phyloP scores from a whole-genome alignment of 2,888 invertebrate genomes.

The Oxyteleia sp. region DNA sequence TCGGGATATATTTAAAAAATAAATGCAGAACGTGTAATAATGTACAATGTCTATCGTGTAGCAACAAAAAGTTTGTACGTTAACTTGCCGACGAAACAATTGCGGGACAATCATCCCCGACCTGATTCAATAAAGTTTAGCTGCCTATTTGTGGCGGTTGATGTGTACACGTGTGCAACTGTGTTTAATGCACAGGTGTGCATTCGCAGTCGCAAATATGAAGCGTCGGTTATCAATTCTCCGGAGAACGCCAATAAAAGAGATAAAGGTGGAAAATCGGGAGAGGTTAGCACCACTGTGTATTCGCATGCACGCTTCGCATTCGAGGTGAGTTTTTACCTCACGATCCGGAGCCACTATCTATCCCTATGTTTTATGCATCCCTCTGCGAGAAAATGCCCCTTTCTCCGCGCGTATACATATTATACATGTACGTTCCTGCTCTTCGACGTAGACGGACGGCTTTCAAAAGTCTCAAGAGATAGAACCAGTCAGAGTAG shows the following conservation, averaged over 20 bases:
- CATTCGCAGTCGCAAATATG: conserved; percentile 67
- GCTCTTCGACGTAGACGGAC: conserved; percentile 71
- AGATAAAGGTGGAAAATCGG: conserved; percentile 80
- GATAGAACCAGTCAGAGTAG: conserved; percentile 68
- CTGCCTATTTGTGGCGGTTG: conserved; percentile 49
- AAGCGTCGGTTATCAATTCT: conserved; percentile 82
- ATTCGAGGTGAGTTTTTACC: conserved; percentile 79
- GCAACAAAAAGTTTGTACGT: conserved; percentile 39
- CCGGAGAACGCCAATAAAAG: conserved; percentile 83
- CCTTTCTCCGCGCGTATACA: conserved; percentile 26
- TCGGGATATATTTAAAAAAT: too few species aligned
- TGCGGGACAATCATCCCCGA: conserved; percentile 61
- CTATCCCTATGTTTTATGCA: conserved; percentile 84
- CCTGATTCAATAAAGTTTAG: conserved; percentile 71
- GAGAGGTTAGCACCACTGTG: conserved; percentile 70
- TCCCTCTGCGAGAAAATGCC: conserved; percentile 74
- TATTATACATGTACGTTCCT: conserved; percentile 66
- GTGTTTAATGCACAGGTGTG: conserved; percentile 69
- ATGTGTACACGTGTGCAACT: conserved; percentile 30
- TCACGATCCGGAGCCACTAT: conserved; percentile 77
- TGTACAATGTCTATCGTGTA: too few species aligned
- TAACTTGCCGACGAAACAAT: conserved; percentile 60
- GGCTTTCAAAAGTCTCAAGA: conserved; percentile 73
- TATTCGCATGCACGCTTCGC: conserved; percentile 69
- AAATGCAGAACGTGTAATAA: too few species aligned